Conservation (phyloP, 2,888 invertebrate species). For the Diarsia brunnea region DNA sequence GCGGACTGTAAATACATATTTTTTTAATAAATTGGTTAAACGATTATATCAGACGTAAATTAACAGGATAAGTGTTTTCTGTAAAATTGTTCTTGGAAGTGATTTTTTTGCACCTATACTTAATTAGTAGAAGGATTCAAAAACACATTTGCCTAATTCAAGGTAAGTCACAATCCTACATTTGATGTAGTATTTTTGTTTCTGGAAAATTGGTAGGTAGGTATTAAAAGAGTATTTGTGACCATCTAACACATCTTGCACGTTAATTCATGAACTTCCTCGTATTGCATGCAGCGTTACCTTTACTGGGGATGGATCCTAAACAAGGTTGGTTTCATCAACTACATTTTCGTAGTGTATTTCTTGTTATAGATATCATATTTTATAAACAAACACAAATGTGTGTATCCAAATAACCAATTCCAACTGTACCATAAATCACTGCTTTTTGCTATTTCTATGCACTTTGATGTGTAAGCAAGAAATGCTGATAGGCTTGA, state of each 20-base stretch:
- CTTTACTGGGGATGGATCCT: constrained; percentile 87
- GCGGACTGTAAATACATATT: constrained; percentile 40
- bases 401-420: constrained; percentile 17
- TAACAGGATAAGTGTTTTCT: constrained; percentile 2
- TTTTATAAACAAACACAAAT: constrained; percentile 30
- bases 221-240: constrained; percentile 55
- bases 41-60: constrained; percentile 48
- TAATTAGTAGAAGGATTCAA: background rate
- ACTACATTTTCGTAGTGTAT: constrained; percentile 65
- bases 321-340: constrained; percentile 87
- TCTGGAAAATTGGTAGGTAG: constrained; percentile 55
- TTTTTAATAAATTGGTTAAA: constrained; percentile 33
- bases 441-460: constrained; percentile 32
- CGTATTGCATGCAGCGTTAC: constrained; percentile 89
- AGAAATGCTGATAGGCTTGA: constrained; percentile 9
- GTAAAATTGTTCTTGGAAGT: background rate
- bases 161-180: constrained; percentile 56
- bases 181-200: constrained; percentile 52
- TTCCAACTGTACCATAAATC: constrained; percentile 31
- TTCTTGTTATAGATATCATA: constrained; percentile 42
- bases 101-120: background rate
- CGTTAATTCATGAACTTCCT: constrained; percentile 82
- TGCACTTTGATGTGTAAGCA: constrained; percentile 27
- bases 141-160: constrained; percentile 21
- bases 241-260: constrained; percentile 75